Percentiles rank a stretch among this genome's conserved stretches.
These are phyloP conservation scores for Glaucomys volans DNA, from an alignment of 2,113 vertebrate species.

Conservation along the genomic window DNA sequence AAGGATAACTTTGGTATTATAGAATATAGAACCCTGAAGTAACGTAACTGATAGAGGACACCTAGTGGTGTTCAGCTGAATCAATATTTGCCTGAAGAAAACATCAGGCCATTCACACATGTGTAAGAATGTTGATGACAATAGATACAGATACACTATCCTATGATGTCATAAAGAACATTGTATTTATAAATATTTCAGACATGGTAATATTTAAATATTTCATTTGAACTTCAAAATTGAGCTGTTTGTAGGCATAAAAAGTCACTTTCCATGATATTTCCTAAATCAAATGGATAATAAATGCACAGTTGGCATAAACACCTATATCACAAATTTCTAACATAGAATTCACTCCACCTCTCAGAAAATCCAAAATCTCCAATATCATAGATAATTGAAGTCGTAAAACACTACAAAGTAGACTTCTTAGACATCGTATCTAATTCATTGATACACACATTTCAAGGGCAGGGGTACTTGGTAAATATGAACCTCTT, in stretches of 20 bases:
- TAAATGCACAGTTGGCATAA: neutral
- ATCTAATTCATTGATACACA: constrained; percentile 7
- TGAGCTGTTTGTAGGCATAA: neutral
- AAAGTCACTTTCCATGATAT: neutral
- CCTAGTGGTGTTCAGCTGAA: constrained; percentile 77
- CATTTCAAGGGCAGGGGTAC: neutral
- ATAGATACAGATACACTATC: neutral
- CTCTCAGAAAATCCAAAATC: neutral
- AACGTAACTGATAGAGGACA: constrained; percentile 80
- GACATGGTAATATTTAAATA: neutral
- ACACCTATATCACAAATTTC: neutral
- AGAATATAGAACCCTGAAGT: neutral
- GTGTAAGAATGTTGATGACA: neutral
- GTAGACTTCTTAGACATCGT: neutral
- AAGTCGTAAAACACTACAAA: constrained; percentile 6
- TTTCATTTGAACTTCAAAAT: neutral
- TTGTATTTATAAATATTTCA: neutral
- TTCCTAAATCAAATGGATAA: constrained; percentile 14
- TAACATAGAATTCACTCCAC: neutral
- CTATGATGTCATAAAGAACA: neutral
- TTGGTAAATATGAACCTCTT: constrained; percentile 8
- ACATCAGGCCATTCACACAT: neutral
- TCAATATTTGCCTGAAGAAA: neutral
- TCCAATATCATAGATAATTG: neutral
- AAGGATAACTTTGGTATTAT: neutral